Evolutionary conservation across 2,797 vertebrate genomes (phyloP).

Genomic region (Rhinogobio ventralis): DNA sequence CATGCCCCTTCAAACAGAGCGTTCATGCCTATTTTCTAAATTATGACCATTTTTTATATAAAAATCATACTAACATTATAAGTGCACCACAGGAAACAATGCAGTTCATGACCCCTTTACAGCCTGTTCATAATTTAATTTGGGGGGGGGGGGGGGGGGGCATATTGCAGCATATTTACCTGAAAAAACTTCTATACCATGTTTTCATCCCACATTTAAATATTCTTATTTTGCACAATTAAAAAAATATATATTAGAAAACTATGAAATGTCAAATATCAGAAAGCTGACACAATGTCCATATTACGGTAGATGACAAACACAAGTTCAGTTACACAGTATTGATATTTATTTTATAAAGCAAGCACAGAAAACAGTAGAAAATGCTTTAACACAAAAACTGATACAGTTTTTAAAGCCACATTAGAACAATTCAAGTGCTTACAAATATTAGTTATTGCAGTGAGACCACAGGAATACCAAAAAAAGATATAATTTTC

Average conservation of each 20-base stretch:
- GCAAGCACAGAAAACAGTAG: conserved; percentile 81
- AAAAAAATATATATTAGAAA: too few species aligned
- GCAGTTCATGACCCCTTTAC: too few species aligned
- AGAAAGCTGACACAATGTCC: too few species aligned
- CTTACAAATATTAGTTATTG: conserved; percentile 84
- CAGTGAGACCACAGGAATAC: conserved; percentile 79
- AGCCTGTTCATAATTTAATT: background rate
- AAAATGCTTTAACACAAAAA: conserved; percentile 74
- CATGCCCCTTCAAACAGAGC: too few species aligned
- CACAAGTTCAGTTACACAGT: conserved; percentile 3
- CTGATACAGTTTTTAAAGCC: conserved; percentile 79
- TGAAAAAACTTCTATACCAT: background rate
- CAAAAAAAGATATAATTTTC: conserved; percentile 72
- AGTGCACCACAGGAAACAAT: too few species aligned
- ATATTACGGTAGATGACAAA: background rate
- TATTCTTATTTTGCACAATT: background rate
- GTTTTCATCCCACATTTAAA: background rate
- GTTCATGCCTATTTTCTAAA: too few species aligned
- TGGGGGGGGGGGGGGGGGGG: too few species aligned
- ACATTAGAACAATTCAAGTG: conserved; percentile 76
- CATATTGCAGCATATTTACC: too few species aligned
- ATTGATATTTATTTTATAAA: conserved; percentile 83
- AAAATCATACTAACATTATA: too few species aligned
- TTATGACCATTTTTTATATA: too few species aligned
- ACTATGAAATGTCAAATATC: too few species aligned